Conservation (phyloP, 2,113 vertebrate genomes). For the Chrysochloris asiatica region DNA sequence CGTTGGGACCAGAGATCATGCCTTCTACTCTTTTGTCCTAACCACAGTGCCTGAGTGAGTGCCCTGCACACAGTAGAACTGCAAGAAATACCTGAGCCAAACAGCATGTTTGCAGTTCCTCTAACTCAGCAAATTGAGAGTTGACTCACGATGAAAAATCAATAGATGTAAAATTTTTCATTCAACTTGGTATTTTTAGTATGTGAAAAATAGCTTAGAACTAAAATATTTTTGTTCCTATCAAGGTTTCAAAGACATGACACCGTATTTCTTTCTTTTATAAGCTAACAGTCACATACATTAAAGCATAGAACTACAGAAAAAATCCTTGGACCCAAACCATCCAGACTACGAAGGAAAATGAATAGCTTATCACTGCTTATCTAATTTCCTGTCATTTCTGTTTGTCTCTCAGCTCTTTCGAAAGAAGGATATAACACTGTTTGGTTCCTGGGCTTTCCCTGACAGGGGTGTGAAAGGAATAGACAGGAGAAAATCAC, state of each 20-base stretch:
- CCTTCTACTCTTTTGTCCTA: not conserved
- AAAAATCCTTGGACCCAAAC: constrained; percentile 11
- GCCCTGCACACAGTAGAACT: not conserved
- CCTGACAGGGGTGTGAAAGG: not conserved
- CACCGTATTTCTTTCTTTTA: constrained; percentile 51
- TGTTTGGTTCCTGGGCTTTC: not conserved
- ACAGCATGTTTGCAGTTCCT: constrained; percentile 14
- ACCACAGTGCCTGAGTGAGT: not conserved
- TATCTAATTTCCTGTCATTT: constrained; percentile 27
- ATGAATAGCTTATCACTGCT: not conserved
- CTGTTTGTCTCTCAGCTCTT: constrained; percentile 18
- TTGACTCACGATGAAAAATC: constrained; percentile 59
- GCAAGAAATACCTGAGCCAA: not conserved
- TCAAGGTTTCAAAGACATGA: constrained; percentile 53
- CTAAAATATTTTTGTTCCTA: constrained; percentile 60
- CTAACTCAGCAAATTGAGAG: constrained; percentile 13
- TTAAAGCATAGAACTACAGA: not conserved
- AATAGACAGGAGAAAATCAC: not conserved
- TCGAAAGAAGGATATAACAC: not conserved
- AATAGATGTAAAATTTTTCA: constrained; percentile 57
- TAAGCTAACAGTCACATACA: not conserved
- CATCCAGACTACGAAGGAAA: not conserved
- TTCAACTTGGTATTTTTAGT: constrained; percentile 60
- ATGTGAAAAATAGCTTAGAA: constrained; percentile 63
- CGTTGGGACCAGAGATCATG: not conserved